These are phyloP conservation scores for Crenuchus spilurus DNA, from an alignment of 2,797 vertebrate genomes.

Conservation along the genomic window DNA sequence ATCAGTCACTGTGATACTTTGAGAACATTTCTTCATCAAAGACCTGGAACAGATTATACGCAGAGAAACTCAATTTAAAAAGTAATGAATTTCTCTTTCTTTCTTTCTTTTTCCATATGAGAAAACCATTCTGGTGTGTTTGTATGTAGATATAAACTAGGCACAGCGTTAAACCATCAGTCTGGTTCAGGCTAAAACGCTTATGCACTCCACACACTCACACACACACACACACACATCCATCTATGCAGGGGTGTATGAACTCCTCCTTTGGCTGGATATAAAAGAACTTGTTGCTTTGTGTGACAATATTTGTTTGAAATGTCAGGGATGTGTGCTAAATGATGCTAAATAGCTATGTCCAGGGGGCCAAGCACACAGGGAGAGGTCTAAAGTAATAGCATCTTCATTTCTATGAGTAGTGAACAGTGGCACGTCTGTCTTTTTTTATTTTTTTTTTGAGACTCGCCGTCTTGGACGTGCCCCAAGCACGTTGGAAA, in stretches of 20 bases:
- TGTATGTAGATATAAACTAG: slow-evolving; percentile 76
- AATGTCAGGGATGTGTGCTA: slow-evolving; percentile 38
- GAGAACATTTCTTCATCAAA: slow-evolving; percentile 80
- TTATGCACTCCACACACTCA: slow-evolving; percentile 45
- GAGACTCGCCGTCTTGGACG: slow-evolving; percentile 71
- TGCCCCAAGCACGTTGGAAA: slow-evolving; percentile 72
- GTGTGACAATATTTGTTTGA: slow-evolving; percentile 46
- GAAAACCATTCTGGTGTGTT: slow-evolving; percentile 72
- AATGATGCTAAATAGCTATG: slow-evolving; percentile 55
- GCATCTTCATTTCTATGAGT: slow-evolving; percentile 64
- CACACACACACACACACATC: slow-evolving; percentile 13
- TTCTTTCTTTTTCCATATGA: slow-evolving; percentile 61
- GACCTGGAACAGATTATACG: slow-evolving; percentile 78
- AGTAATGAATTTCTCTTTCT: slow-evolving; percentile 63
- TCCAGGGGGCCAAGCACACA: slow-evolving; percentile 62
- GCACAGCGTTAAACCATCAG: slow-evolving; percentile 60
- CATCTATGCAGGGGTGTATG: slow-evolving; percentile 32
- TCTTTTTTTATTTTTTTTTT: too few species aligned
- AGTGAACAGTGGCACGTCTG: slow-evolving; percentile 70
- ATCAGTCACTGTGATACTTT: slow-evolving; percentile 69
- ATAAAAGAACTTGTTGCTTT: slow-evolving; percentile 43
- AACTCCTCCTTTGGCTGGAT: slow-evolving; percentile 27
- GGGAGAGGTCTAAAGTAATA: slow-evolving; percentile 69
- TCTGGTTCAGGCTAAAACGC: slow-evolving; percentile 48
- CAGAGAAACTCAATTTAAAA: slow-evolving; percentile 78